Base-by-base conservation (phyloP, 1,140 invertebrate genomes). In the Episyrphus balteatus region DNA sequence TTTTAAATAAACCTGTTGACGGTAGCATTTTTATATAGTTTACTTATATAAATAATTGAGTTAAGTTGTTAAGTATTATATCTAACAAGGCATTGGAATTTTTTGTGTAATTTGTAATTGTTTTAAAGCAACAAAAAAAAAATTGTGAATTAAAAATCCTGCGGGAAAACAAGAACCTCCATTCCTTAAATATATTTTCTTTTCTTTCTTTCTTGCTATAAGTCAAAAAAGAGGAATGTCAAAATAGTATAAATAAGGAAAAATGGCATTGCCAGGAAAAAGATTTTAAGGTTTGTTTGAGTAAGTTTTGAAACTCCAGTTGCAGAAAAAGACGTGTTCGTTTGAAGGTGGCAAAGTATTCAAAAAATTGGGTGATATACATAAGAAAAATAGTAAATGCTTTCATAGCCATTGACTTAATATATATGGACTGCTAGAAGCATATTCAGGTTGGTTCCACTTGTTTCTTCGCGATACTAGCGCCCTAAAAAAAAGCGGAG, bases 1-100 rank as follows among this genome's bases (percentile, higher is more conserved):
- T 78, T 71, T 85, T 83, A 61, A 92, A 92, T 60, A 84, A 86
- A 51, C 88, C 88, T 54, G 83, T 86, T 42, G 86, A 85, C 30
- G 87, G 84, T 64, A 93, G 77, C 90, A 93, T 93, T 48, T 55
- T 51, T 19, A 38, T 32, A 49, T 44, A 44, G 47, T 21, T 46
- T 55, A 46, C 47, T 32, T 45, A 38, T 39, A 44, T 46, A 14
- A 14, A 38, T 38, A 14, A 38, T 18, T 18, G 37, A 14, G 7
- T 10, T 18, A 18, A 5, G 3, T 38, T 14, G 7, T 5, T 38
- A 14, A 14, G n/a, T 14, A 18, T 38, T 14, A 5, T 14, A 38
- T 38, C 17, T 18, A 18, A 14, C n/a, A 41, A 41, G 17, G 18
- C 26, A 19, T 19, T 41, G 6, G 6, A 41, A 9, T 3, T 41